Conservation (phyloP, 2,113 vertebrate species). For the Nothocercus julius region DNA sequence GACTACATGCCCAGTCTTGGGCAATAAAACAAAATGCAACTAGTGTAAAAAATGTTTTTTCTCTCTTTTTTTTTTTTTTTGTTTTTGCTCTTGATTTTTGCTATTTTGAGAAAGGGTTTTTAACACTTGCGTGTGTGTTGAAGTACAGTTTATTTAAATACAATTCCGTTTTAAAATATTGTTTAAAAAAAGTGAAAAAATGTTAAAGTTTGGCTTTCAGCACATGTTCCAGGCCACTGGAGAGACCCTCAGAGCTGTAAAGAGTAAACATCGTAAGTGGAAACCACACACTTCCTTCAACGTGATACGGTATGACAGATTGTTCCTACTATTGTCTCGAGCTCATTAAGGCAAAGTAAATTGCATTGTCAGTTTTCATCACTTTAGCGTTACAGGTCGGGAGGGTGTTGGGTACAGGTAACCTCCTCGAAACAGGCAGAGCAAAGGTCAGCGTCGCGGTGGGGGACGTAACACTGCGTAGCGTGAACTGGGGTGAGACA, state of each 20-base stretch:
- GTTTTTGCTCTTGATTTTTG: slow-evolving; percentile 36
- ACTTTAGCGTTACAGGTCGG: slow-evolving; percentile 37
- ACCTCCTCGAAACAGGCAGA: neutral
- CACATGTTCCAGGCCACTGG: slow-evolving; percentile 71
- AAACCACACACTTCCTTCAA: slow-evolving; percentile 54
- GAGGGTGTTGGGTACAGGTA: neutral
- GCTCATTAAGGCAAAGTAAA: slow-evolving; percentile 82
- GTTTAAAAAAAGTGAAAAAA: slow-evolving; percentile 66
- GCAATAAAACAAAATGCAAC: slow-evolving; percentile 40
- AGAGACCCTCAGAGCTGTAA: slow-evolving; percentile 65
- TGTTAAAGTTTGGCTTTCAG: slow-evolving; percentile 81
- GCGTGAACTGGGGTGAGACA: slow-evolving; percentile 12
- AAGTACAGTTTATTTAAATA: slow-evolving; percentile 75
- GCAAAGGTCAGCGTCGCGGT: neutral
- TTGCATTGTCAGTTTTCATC: slow-evolving; percentile 73
- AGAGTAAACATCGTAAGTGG: slow-evolving; percentile 69
- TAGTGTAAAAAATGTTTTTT: neutral
- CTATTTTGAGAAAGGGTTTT: slow-evolving; percentile 52
- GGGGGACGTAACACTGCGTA: neutral
- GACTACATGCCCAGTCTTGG: slow-evolving; percentile 19
- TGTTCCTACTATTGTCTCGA: slow-evolving; percentile 61
- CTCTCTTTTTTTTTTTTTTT: neutral
- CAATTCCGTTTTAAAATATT: slow-evolving; percentile 44
- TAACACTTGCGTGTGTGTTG: slow-evolving; percentile 44
- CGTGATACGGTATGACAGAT: neutral